phyloP scores from a whole-genome alignment of 2,888 invertebrate genomes.

The Diabrotica balteata region DNA sequence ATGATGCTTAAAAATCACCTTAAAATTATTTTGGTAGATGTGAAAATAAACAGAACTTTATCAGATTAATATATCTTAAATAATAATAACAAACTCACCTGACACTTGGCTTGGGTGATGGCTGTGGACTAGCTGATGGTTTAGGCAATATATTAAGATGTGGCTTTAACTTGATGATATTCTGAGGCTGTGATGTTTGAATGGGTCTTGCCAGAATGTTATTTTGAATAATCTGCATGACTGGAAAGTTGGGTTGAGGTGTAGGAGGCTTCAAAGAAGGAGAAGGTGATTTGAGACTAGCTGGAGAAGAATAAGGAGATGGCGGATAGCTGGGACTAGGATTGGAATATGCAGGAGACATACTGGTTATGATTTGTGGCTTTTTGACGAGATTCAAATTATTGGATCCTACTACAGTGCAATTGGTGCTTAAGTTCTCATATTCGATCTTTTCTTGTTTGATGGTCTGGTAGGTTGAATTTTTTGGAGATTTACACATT shows the following conservation, averaged over 20 bases:
- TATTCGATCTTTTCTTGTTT: slow-evolving; percentile 57
- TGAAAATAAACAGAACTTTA: too few species aligned
- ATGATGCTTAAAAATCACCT: too few species aligned
- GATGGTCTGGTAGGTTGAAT: slow-evolving; percentile 47
- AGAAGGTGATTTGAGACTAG: slow-evolving; percentile 58
- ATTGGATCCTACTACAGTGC: slow-evolving; percentile 60
- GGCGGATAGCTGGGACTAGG: slow-evolving; percentile 54
- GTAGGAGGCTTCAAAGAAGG: slow-evolving; percentile 50
- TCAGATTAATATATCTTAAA: background rate
- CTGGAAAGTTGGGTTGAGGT: slow-evolving; percentile 57
- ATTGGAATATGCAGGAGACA: slow-evolving; percentile 57
- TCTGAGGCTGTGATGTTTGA: slow-evolving; percentile 54
- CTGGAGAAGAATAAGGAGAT: slow-evolving; percentile 58
- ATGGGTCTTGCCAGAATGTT: slow-evolving; percentile 55
- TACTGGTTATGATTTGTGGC: slow-evolving; percentile 55
- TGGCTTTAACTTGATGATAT: slow-evolving; percentile 60
- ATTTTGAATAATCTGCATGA: slow-evolving; percentile 59
- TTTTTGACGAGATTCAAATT: slow-evolving; percentile 60
- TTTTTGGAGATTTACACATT: slow-evolving; percentile 62
- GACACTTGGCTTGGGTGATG: slow-evolving; percentile 58
- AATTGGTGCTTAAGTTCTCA: slow-evolving; percentile 59
- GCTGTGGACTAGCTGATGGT: slow-evolving; percentile 58
- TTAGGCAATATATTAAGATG: slow-evolving; percentile 61
- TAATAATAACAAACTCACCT: slow-evolving; percentile 47
- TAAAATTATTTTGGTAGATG: background rate